Evolutionary conservation across 2,888 invertebrate species (phyloP), one percentile per base, ranked within the genome.

Genomic region (Lochmaea crataegi): DNA sequence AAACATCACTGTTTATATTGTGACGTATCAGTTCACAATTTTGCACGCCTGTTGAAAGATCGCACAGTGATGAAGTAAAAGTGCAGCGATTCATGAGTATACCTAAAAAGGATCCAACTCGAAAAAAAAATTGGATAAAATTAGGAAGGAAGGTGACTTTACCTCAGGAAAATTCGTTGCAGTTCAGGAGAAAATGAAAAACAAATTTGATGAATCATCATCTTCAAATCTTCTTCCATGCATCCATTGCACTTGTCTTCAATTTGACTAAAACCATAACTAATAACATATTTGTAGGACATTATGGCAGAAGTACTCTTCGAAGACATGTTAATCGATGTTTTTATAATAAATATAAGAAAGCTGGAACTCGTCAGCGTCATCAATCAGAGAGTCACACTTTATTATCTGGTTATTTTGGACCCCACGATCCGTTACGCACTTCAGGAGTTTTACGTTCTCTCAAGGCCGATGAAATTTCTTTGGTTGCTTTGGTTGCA

Each of bases 401-500:
- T n/a, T 12, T 67, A 18, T 56, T 74, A 60, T n/a, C 75, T 71
- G 72, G 64, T 18, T 32, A 48, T 60, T 79, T 79, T 77, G 78
- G 79, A 0, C 77, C 76, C 1, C 73, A 76, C 41, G 77, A 79
- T 65, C n/a, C 56, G n/a, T 71, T 79, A 42, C 69, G 66, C 61
- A 38, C 45, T 41, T 58, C 60, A 51, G 79, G 78, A 14, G 10
- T 77, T 42, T 66, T 78, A 51, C 68, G 68, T 38, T 58, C 53
- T 42, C 63, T 79, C 64, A 32, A 45, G 58, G 77, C 78, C 5
- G 70, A 78, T 42, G 26, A 56, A 26, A 65, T 78, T 11, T 74
- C 76, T 10, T 18, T 76, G 56, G n/a, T n/a, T n/a, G n/a, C n/a
- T n/a, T n/a, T n/a, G n/a, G 72, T 72, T 14, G 78, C 78, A 11